A percentile compares a stretch with the other conserved stretches of the same genome.
Evolutionary conservation across 2,888 invertebrate species (phyloP).

Genomic region (Pristionchus japonicus): DNA sequence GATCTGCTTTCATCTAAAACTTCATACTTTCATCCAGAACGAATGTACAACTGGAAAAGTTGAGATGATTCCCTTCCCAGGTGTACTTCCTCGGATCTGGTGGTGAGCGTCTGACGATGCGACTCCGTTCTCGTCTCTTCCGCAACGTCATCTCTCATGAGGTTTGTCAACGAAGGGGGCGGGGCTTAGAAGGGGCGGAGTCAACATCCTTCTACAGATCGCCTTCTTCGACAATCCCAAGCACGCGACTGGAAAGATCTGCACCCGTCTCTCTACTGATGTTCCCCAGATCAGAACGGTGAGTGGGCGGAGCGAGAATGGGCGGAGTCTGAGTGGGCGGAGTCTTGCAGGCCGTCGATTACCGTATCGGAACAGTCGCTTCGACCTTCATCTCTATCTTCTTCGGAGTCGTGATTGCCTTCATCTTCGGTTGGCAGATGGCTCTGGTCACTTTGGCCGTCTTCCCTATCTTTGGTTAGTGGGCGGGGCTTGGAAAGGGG

Average conservation of each 20-base stretch:
- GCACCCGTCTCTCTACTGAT: constrained; percentile 77
- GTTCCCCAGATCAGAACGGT: constrained; percentile 76
- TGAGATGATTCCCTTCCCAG: neutral
- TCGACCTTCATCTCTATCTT: constrained; percentile 73
- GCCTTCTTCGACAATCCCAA: constrained; percentile 77
- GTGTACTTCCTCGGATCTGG: constrained; percentile 67
- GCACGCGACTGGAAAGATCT: constrained; percentile 76
- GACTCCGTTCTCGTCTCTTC: constrained; percentile 76
- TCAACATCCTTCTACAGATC: constrained; percentile 71
- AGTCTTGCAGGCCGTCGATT: constrained; percentile 76
- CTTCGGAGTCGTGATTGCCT: constrained; percentile 72
- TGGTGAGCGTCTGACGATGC: constrained; percentile 75
- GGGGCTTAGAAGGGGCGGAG: neutral
- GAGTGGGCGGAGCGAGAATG: constrained; percentile 19
- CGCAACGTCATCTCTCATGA: constrained; percentile 76
- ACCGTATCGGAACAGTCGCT: constrained; percentile 75
- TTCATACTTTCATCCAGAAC: neutral
- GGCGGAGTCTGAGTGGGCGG: neutral
- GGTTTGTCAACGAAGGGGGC: neutral
- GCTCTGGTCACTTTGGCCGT: constrained; percentile 76
- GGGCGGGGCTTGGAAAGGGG: constrained; percentile 57
- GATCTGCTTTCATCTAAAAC: constrained; percentile 45
- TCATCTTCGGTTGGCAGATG: constrained; percentile 78
- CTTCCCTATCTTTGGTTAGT: constrained; percentile 73
- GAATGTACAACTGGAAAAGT: neutral